These are phyloP conservation scores for Plagodis dolabraria DNA, from an alignment of 2,888 invertebrate species.

Conservation along the genomic window DNA sequence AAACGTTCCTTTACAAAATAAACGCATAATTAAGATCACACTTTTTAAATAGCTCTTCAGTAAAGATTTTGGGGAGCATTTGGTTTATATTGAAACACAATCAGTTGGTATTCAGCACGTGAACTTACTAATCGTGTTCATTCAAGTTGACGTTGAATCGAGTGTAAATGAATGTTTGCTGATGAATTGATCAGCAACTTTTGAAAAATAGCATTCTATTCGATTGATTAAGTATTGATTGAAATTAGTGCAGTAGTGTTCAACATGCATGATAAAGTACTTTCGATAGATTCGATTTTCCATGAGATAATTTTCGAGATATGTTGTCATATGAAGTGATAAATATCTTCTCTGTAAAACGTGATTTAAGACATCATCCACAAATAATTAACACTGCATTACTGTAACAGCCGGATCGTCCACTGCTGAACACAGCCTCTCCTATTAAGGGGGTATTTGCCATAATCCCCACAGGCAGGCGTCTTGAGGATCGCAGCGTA, in stretches of 20 bases:
- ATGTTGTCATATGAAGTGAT: no score
- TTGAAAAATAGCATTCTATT: slow-evolving; percentile 11
- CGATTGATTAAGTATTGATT: slow-evolving; percentile 9
- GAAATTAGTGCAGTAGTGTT: slow-evolving; percentile 1
- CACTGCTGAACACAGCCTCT: no score
- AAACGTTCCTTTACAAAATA: slow-evolving; percentile 57
- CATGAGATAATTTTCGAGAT: no score
- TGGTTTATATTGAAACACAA: slow-evolving; percentile 2
- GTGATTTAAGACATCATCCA: no score
- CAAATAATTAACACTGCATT: no score
- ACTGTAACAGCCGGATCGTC: no score
- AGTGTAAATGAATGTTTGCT: slow-evolving; percentile 45
- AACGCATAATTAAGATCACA: slow-evolving; percentile 62
- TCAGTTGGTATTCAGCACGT: slow-evolving; percentile 20
- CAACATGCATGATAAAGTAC: not conserved
- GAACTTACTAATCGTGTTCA: slow-evolving; percentile 51
- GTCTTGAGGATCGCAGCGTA: no score
- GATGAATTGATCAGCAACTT: slow-evolving; percentile 52
- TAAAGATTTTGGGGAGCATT: slow-evolving; percentile 6
- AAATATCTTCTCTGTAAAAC: no score
- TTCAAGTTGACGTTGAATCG: slow-evolving; percentile 47
- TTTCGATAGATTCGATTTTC: not conserved
- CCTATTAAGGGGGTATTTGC: no score
- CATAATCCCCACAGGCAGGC: no score
- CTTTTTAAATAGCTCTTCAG: slow-evolving; percentile 28